A percentile compares a stretch with the other conserved stretches of the same genome.
phyloP scores from a whole-genome alignment of 2,888 invertebrate genomes.

The Scaptomyza caliginosa region DNA sequence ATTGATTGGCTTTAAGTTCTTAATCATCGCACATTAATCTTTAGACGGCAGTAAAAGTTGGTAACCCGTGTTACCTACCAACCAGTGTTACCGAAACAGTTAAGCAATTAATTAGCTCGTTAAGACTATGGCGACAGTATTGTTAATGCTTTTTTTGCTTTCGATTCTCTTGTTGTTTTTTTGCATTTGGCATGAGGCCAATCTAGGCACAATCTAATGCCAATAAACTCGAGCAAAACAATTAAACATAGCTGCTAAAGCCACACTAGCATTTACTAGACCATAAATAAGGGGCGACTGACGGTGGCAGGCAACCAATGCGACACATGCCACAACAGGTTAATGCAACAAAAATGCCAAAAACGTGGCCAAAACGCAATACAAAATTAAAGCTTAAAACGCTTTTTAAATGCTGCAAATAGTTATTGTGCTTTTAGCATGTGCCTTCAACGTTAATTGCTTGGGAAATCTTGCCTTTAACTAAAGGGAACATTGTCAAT shows the following conservation, averaged over 20 bases:
- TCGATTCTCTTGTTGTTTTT: not conserved
- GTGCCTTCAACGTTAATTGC: conserved; percentile 14
- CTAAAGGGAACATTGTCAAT: conserved; percentile 14
- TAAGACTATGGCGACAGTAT: conserved; percentile 27
- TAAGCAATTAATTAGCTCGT: conserved; percentile 60
- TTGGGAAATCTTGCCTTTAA: not conserved
- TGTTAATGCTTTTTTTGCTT: conserved; percentile 14
- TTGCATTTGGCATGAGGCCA: conserved; percentile 54
- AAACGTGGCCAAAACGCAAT: conserved; percentile 13
- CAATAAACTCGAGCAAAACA: conserved; percentile 47
- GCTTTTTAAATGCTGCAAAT: conserved; percentile 36
- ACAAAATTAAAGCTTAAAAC: conserved; percentile 7
- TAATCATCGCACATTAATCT: conserved; percentile 15
- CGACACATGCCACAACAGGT: conserved; percentile 34
- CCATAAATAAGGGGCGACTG: conserved; percentile 43
- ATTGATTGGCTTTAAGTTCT: conserved; percentile 33
- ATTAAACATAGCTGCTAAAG: conserved; percentile 48
- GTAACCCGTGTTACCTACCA: conserved; percentile 18
- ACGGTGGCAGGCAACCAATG: not conserved
- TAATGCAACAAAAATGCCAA: too few species aligned
- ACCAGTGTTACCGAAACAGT: conserved; percentile 24
- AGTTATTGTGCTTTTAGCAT: conserved; percentile 15
- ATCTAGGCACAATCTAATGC: conserved; percentile 42
- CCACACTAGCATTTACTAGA: conserved; percentile 28
- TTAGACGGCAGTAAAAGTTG: conserved; percentile 3